A percentile compares a stretch with the other conserved stretches of the same genome.
phyloP scores from a whole-genome alignment of 1,140 invertebrate species.

The Pomacea maculata region DNA sequence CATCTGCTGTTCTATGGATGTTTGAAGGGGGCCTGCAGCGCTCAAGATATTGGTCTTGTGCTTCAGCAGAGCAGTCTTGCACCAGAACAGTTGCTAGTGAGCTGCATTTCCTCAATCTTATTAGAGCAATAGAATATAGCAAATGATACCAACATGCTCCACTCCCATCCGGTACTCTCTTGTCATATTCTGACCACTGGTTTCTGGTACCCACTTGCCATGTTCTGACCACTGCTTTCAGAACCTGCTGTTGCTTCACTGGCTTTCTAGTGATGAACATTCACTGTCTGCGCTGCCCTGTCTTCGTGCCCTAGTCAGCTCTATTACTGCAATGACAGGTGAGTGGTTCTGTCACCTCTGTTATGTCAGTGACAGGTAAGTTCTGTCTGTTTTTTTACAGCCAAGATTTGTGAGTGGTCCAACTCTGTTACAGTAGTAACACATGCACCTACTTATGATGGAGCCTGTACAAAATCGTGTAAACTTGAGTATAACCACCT shows the following conservation, averaged over 20 bases:
- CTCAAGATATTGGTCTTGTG: slow-evolving; percentile 42
- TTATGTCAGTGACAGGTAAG: too few species aligned
- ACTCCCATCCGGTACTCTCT: too few species aligned
- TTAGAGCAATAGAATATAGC: background rate
- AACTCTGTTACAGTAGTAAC: too few species aligned
- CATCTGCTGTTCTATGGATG: slow-evolving; percentile 50
- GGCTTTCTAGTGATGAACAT: slow-evolving; percentile 43
- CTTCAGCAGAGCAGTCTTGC: slow-evolving; percentile 56
- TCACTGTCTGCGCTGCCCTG: slow-evolving; percentile 26
- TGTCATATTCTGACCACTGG: too few species aligned
- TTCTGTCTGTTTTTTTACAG: too few species aligned
- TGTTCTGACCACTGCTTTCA: slow-evolving; percentile 12
- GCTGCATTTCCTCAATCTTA: slow-evolving; percentile 17
- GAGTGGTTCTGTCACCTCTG: background rate
- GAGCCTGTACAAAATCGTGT: too few species aligned
- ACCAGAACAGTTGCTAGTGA: slow-evolving; percentile 59
- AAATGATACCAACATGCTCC: too few species aligned
- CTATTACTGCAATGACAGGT: slow-evolving; percentile 49
- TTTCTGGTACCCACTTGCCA: background rate
- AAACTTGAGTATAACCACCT: too few species aligned
- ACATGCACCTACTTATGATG: too few species aligned
- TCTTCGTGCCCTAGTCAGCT: slow-evolving; percentile 46
- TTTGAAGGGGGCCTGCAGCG: slow-evolving; percentile 30
- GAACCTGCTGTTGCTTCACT: slow-evolving; percentile 49
- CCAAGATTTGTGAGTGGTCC: too few species aligned